Conservation (phyloP, 2,888 invertebrate genomes). For the Drosophila heteroneura region DNA sequence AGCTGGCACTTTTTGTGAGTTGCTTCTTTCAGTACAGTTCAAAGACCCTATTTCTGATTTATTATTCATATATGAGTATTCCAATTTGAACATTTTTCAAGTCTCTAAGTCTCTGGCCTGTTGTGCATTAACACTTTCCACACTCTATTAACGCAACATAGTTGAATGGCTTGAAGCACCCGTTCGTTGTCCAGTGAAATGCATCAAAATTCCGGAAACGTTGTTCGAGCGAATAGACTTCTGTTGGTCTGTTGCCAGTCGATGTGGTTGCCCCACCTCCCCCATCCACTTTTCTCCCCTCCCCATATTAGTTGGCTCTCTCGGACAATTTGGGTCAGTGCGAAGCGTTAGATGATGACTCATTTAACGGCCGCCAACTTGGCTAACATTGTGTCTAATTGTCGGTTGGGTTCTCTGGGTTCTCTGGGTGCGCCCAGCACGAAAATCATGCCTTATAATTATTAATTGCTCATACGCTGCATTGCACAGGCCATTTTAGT, state of each 20-base stretch:
- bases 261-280: not conserved
- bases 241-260: slow-evolving; percentile 30
- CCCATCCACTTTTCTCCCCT: not conserved
- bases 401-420: slow-evolving; percentile 22
- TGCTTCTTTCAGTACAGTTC: not conserved
- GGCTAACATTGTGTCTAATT: slow-evolving; percentile 60
- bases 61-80: slow-evolving; percentile 15
- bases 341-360: slow-evolving; percentile 46
- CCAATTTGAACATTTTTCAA: not conserved
- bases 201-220: slow-evolving; percentile 75
- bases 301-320: slow-evolving; percentile 1
- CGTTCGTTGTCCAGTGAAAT: slow-evolving; percentile 51
- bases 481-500: slow-evolving; percentile 47
- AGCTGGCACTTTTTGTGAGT: not conserved
- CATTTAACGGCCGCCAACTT: slow-evolving; percentile 60
- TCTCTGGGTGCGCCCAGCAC: slow-evolving; percentile 56
- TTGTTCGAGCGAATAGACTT: slow-evolving; percentile 56
- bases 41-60: not conserved
- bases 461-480: slow-evolving; percentile 61
- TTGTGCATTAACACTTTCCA: slow-evolving; percentile 47
- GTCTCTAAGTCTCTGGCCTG: not conserved
- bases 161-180: slow-evolving; percentile 31
- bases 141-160: slow-evolving; percentile 68
- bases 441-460: slow-evolving; percentile 41
- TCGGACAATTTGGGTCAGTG: slow-evolving; percentile 65